Evolutionary conservation across 2,797 vertebrate genomes (phyloP).

Genomic region (Acropternis orthonyx): DNA sequence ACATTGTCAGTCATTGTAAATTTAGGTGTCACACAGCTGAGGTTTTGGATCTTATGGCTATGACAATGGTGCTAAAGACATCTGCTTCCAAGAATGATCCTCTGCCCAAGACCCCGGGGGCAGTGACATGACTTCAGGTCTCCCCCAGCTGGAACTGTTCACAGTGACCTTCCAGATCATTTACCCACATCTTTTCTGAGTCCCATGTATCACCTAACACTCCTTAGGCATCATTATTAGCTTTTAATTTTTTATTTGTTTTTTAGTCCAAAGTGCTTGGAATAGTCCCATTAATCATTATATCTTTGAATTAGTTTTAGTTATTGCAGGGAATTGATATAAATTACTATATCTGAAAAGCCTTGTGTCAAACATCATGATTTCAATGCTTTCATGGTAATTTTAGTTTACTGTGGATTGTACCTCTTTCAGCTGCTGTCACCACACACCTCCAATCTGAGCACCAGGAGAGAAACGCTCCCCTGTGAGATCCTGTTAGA

Average conservation of each 20-base stretch:
- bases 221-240: background rate
- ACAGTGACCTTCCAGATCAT: background rate
- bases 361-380: background rate
- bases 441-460: background rate
- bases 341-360: background rate
- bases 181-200: background rate
- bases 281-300: background rate
- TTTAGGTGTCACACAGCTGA: background rate
- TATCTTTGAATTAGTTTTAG: background rate
- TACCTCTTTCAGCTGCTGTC: background rate
- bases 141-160: background rate
- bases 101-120: background rate
- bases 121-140: background rate
- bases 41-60: accelerated
- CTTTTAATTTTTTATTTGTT: background rate
- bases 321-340: background rate
- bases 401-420: background rate
- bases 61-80: background rate
- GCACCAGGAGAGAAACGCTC: background rate
- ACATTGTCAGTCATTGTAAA: background rate
- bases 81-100: background rate
- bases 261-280: background rate
- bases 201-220: background rate
- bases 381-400: background rate
- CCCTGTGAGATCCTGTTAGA: background rate